Evolutionary conservation across 2,888 invertebrate species (phyloP).

Genomic region (Cyclophora punctaria): DNA sequence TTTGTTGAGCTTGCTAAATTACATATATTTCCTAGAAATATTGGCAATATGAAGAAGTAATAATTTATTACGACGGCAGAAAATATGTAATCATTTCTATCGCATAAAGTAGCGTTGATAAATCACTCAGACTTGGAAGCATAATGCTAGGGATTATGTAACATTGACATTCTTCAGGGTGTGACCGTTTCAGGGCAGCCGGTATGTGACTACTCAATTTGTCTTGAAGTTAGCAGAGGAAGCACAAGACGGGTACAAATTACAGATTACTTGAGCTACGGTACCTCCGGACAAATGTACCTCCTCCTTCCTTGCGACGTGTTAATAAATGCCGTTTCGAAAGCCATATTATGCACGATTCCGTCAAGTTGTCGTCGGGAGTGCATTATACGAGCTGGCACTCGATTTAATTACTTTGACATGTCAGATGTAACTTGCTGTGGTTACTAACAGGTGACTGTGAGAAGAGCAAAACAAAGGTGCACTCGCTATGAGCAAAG

Average conservation of each 20-base stretch:
- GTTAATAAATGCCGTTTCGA: constrained; percentile 42
- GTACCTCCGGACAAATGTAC: constrained; percentile 33
- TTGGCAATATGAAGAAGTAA: not conserved
- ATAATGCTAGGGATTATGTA: not conserved
- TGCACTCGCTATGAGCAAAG: too few relatives aligned
- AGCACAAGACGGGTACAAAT: constrained; percentile 52
- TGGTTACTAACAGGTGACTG: too few relatives aligned
- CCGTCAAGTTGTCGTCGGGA: constrained; percentile 24
- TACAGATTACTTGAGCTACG: constrained; percentile 53
- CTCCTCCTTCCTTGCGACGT: constrained; percentile 30
- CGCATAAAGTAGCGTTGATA: not conserved
- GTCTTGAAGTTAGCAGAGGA: constrained; percentile 38
- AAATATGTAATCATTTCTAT: not conserved
- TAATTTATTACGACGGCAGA: not conserved
- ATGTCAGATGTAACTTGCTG: not conserved
- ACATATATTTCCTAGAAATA: not conserved
- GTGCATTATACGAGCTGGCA: constrained; percentile 2
- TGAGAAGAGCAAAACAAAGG: too few relatives aligned
- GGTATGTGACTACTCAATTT: constrained; percentile 34
- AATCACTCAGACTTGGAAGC: not conserved
- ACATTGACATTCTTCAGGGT: constrained; percentile 17
- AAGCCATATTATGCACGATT: constrained; percentile 42
- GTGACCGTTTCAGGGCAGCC: constrained; percentile 31
- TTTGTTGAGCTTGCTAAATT: too few relatives aligned
- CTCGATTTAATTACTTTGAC: constrained; percentile 2